Conservation (phyloP, 2,797 vertebrate genomes). For the Petrocephalus sullivani region DNA sequence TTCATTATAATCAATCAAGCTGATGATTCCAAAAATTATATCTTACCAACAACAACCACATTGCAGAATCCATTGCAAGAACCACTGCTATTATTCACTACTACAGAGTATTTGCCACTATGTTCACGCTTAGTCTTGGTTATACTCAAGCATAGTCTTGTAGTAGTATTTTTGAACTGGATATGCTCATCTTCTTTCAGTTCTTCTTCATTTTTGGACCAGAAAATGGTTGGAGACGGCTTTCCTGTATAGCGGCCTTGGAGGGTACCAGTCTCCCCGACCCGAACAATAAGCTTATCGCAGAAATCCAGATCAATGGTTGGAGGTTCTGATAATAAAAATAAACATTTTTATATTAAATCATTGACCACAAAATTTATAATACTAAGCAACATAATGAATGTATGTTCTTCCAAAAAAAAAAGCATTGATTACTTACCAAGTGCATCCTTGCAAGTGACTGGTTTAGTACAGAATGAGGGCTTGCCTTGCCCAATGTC, state of each 20-base stretch:
- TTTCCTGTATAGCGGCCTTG: slow-evolving; percentile 82
- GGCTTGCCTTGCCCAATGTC: slow-evolving; percentile 87
- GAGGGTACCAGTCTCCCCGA: slow-evolving; percentile 83
- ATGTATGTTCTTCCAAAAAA: background rate
- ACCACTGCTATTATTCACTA: slow-evolving; percentile 83
- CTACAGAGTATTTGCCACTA: slow-evolving; percentile 82
- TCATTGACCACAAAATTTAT: background rate
- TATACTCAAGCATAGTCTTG: slow-evolving; percentile 73
- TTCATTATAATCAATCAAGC: background rate
- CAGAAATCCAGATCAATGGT: slow-evolving; percentile 85
- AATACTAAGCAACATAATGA: slow-evolving; percentile 10
- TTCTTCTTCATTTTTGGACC: slow-evolving; percentile 82
- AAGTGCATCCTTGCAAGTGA: slow-evolving; percentile 92
- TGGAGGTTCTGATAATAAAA: slow-evolving; percentile 75
- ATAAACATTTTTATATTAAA: background rate
- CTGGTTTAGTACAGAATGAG: slow-evolving; percentile 92
- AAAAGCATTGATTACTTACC: slow-evolving; percentile 61
- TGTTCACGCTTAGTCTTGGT: slow-evolving; percentile 81
- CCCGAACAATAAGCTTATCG: slow-evolving; percentile 81
- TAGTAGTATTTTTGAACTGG: slow-evolving; percentile 67
- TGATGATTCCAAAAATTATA: background rate
- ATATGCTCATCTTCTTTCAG: slow-evolving; percentile 76
- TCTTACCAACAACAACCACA: slow-evolving; percentile 88
- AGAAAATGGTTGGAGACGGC: slow-evolving; percentile 76
- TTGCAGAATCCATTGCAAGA: slow-evolving; percentile 80